A percentile compares a stretch with the other conserved stretches of the same genome.
phyloP scores from a whole-genome alignment of 37 sponge, comb jelly and placozoan genomes.

The Lycopodina hypogea region DNA sequence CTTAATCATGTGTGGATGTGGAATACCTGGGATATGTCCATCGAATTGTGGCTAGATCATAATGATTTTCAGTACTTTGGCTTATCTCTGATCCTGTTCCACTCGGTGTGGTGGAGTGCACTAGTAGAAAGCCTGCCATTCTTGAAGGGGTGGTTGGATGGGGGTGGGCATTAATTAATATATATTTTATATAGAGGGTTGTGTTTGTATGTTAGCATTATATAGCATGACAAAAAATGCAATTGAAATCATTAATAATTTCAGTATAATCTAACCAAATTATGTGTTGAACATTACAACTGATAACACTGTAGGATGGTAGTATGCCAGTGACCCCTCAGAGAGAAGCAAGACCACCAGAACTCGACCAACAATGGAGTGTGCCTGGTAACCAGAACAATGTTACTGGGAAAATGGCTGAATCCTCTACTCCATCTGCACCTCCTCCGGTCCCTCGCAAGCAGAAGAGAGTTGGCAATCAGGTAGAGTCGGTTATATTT shows the following conservation, averaged over 20 bases:
- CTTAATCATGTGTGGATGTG: too few relatives aligned
- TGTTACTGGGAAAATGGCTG: neutral
- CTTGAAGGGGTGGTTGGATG: neutral
- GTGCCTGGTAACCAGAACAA: neutral
- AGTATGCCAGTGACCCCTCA: conserved; percentile 14
- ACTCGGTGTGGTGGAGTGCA: too few relatives aligned
- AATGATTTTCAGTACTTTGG: too few relatives aligned
- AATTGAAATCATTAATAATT: neutral
- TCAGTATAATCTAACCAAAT: neutral
- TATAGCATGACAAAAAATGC: neutral
- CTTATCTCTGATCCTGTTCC: too few relatives aligned
- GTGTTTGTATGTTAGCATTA: neutral
- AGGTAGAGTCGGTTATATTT: neutral
- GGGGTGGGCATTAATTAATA: too few relatives aligned
- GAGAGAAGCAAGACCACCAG: neutral
- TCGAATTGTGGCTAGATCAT: too few relatives aligned
- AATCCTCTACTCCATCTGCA: neutral
- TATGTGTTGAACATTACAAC: neutral
- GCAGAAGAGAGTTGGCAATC: conserved; percentile 3
- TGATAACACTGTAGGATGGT: conserved; percentile 10
- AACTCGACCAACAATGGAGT: neutral
- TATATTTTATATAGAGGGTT: too few relatives aligned
- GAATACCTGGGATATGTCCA: too few relatives aligned
- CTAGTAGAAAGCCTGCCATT: too few relatives aligned
- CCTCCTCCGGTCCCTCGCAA: conserved; percentile 12